A percentile compares a stretch with the other conserved stretches of the same genome.
These are phyloP conservation scores for Holothuria glaberrima DNA, from an alignment of 35 echinoderm and acorn worm species.

Conservation along the genomic window DNA sequence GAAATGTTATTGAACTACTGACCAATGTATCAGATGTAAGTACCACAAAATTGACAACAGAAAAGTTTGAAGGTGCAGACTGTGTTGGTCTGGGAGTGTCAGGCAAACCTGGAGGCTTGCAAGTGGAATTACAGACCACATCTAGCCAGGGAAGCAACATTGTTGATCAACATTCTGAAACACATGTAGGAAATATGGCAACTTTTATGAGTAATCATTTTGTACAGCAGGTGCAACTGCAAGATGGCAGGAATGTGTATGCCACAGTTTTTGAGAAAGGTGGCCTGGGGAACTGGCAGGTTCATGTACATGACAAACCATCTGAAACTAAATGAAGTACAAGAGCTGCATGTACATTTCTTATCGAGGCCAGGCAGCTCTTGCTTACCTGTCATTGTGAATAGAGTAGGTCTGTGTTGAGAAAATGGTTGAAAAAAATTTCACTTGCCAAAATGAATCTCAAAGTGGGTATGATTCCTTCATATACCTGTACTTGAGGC, in stretches of 20 bases:
- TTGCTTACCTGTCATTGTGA: too few relatives aligned
- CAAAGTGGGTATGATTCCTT: too few relatives aligned
- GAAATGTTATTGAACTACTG: constrained; percentile 35
- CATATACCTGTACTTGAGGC: too few relatives aligned
- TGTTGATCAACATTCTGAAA: background rate
- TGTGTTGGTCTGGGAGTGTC: background rate
- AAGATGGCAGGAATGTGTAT: constrained; percentile 50
- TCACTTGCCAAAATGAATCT: too few relatives aligned
- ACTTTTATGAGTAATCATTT: constrained; percentile 16
- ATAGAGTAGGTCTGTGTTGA: too few relatives aligned
- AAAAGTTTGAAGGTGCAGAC: background rate
- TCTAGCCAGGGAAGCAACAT: background rate
- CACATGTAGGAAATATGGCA: background rate
- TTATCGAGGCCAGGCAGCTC: background rate
- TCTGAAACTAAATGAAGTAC: constrained; percentile 20
- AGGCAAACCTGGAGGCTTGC: background rate
- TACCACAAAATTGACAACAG: background rate
- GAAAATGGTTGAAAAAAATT: too few relatives aligned
- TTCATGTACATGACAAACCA: constrained; percentile 39
- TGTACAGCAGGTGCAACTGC: constrained; percentile 48
- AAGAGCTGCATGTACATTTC: background rate
- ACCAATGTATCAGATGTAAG: background rate
- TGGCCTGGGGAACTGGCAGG: constrained; percentile 48
- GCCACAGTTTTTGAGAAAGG: constrained; percentile 53
- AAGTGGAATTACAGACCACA: background rate